phyloP scores from a whole-genome alignment of 2,113 vertebrate genomes.

The Leucopsar rothschildi region DNA sequence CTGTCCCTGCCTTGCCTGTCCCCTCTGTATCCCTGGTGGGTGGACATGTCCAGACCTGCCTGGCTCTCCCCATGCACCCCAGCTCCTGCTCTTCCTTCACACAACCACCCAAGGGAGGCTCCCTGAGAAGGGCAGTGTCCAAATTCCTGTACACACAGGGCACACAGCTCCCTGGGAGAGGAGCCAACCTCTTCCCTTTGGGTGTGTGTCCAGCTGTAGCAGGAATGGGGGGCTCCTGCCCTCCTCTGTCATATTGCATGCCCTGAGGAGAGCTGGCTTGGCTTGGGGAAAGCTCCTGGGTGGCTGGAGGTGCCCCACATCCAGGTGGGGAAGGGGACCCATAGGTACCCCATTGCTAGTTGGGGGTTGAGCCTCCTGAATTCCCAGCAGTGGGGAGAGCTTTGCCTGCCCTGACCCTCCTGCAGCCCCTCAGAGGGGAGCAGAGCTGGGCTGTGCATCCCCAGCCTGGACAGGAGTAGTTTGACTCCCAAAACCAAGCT shows the following conservation, averaged over 20 bases:
- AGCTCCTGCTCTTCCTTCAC: not conserved
- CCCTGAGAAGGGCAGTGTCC: not conserved
- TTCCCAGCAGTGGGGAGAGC: rapidly evolving
- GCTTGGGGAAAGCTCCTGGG: not conserved
- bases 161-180: not conserved
- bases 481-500: not conserved
- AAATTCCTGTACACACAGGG: not conserved
- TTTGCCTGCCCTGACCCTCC: not conserved
- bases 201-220: not conserved
- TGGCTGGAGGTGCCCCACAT: not conserved
- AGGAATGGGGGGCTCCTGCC: rapidly evolving
- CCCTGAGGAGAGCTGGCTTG: not conserved
- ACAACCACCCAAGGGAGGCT: not conserved
- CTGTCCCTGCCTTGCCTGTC: not conserved
- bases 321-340: not conserved
- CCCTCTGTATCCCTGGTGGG: rapidly evolving
- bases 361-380: not conserved
- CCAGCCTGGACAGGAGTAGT: not conserved
- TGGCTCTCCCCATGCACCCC: not conserved
- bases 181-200: not conserved
- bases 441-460: not conserved
- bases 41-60: not conserved
- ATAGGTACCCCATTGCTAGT: not conserved
- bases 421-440: not conserved
- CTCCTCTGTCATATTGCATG: rapidly evolving